Evolutionary conservation across 2,888 invertebrate species (phyloP).

Genomic region (Geophilus truncorum): DNA sequence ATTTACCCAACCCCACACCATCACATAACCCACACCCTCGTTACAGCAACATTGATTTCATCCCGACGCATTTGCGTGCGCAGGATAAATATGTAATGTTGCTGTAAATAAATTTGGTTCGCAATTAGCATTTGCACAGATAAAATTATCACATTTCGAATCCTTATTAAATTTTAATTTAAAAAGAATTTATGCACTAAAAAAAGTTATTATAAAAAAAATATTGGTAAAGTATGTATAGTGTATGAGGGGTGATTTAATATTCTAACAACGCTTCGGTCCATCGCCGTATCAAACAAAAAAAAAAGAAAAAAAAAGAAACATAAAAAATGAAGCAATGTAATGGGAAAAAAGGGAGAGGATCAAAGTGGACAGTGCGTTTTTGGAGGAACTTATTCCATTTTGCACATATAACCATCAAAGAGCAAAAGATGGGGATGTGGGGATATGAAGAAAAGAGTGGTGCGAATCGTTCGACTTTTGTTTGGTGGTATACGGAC

Average conservation of each 20-base stretch:
- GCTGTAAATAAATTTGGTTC: neutral
- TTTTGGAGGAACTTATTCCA: neutral
- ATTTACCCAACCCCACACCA: neutral
- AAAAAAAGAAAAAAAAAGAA: neutral
- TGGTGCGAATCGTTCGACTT: conserved; percentile 10
- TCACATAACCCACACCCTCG: neutral
- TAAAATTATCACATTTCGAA: no score
- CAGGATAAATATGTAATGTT: neutral
- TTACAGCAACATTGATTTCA: neutral
- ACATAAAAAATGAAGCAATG: neutral
- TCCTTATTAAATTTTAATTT: neutral
- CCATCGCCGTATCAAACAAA: no score
- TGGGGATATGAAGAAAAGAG: conserved; percentile 1
- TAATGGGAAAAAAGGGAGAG: neutral
- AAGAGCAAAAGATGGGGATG: neutral
- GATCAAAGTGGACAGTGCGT: neutral
- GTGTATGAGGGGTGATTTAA: neutral
- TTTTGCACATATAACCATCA: conserved; percentile 10
- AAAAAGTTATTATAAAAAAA: neutral
- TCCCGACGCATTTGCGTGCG: neutral
- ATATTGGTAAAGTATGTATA: neutral
- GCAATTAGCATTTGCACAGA: no score
- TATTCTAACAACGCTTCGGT: neutral
- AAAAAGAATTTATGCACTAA: neutral
- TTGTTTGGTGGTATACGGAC: conserved; percentile 10